Evolutionary conservation across 2,113 vertebrate species (phyloP), one percentile per base, ranked within the genome.

Genomic region (Onychostruthus taczanowskii): DNA sequence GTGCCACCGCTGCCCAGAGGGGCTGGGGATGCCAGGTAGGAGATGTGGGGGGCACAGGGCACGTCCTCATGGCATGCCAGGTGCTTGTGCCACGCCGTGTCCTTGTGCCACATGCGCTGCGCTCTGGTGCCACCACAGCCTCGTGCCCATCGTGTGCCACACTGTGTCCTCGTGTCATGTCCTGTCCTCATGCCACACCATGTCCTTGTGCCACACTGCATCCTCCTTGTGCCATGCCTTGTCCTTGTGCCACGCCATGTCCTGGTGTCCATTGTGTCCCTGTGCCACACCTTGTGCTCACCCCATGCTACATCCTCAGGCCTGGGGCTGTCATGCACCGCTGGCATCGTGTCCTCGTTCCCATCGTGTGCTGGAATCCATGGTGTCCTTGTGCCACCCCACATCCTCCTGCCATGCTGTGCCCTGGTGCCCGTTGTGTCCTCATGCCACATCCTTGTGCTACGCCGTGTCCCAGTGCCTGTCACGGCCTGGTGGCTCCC

Each of bases 131-230:
- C 35, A 16, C 9, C 4, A 1, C 22, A 2, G 4, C 56, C 72
- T 24, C 0, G 3, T 14, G 33, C 37, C 47, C 11, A 0, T 12
- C 1, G 3, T 3, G 35, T 7, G 26, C 26, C 4, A 0, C 3
- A 1, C 17, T 1, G 0, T 3, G 39, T 55, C 62, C 62, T n/a
- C 4, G 1, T 22, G 62, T 3, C 84, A 5, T 2, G 2, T 2
- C 5, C 6, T 10, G 2, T 47, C 50, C 26, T 9, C 2, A 8
- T 52, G 50, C 50, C 50, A 50, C 49, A 27, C 9, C 0, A 0
- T 2, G 24, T 16, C 22, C 44, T 14, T 0, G 19, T 19, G 10
- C 20, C 20, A 21, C 5, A 10, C 20, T 10, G 10, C 12, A 6
- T 47, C 6, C 46, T 10, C 6, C 6, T 39, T 39, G 19, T 46